A percentile compares a stretch with the other conserved stretches of the same genome.
Evolutionary conservation across 2,797 vertebrate species (phyloP).

Genomic region (Ptychobarbus kaznakovi): DNA sequence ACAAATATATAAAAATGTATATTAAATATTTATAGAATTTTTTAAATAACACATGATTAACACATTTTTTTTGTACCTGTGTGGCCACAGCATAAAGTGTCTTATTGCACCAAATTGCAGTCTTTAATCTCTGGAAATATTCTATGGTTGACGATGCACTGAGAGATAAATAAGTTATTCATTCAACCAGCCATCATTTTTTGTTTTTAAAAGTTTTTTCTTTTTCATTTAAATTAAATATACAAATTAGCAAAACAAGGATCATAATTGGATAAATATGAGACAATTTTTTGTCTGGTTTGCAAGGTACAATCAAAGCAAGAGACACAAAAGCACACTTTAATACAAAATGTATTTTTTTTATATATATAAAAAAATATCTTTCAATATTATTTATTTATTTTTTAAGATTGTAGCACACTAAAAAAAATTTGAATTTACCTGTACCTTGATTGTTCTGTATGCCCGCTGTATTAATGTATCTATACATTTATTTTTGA

Average conservation of each 20-base stretch:
- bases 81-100: not conserved
- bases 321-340: not conserved
- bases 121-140: constrained; percentile 58
- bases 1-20: too few species aligned
- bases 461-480: not conserved
- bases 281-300: not conserved
- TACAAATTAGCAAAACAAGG: not conserved
- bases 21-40: too few species aligned
- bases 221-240: not conserved
- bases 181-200: not conserved
- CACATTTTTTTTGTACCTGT: not conserved
- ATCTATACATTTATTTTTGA: not conserved
- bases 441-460: not conserved
- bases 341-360: too few species aligned
- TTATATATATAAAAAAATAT: not conserved
- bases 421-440: not conserved
- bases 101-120: constrained; percentile 55
- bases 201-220: not conserved
- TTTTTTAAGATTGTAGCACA: not conserved
- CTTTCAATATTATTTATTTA: not conserved
- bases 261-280: not conserved
- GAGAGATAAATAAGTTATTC: not conserved
- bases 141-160: not conserved
- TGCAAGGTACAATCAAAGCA: not conserved
- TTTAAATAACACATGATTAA: not conserved